Conservation (phyloP, 2,888 invertebrate genomes). For the Periphyllus acericola region DNA sequence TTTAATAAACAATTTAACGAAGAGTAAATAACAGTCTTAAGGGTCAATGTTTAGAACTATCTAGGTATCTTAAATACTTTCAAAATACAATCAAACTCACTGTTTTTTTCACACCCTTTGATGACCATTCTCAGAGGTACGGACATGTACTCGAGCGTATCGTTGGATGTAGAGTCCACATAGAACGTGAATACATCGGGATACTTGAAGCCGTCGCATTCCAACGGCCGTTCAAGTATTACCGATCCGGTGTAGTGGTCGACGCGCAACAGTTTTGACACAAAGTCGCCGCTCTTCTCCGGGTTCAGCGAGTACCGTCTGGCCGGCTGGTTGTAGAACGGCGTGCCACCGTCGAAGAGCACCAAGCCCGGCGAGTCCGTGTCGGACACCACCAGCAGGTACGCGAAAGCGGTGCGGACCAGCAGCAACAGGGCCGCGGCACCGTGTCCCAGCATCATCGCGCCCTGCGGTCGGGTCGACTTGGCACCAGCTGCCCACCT, state of each 20-base stretch:
- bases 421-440: slow-evolving; percentile 22
- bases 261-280: slow-evolving; percentile 80
- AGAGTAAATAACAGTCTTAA: too few species aligned
- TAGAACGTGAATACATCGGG: slow-evolving; percentile 87
- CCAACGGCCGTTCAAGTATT: slow-evolving; percentile 76
- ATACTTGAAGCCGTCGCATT: slow-evolving; percentile 84
- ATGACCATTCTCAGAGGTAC: slow-evolving; percentile 66
- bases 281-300: slow-evolving; percentile 84
- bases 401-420: slow-evolving; percentile 21
- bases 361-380: slow-evolving; percentile 64
- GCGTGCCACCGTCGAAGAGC: slow-evolving; percentile 64
- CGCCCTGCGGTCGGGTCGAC: neutral
- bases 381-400: slow-evolving; percentile 63
- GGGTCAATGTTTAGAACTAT: too few species aligned
- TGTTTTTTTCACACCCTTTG: slow-evolving; percentile 65
- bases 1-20: too few species aligned
- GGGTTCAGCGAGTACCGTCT: slow-evolving; percentile 81
- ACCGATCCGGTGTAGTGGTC: slow-evolving; percentile 80
- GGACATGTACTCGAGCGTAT: slow-evolving; percentile 66
- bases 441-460: slow-evolving; percentile 18
- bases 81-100: slow-evolving; percentile 34
- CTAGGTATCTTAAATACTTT: too few species aligned
- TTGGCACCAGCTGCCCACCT: neutral
- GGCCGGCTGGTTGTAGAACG: slow-evolving; percentile 50
- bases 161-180: slow-evolving; percentile 84